Evolutionary conservation across 2,888 invertebrate species (phyloP).

Genomic region (Allacma fusca): DNA sequence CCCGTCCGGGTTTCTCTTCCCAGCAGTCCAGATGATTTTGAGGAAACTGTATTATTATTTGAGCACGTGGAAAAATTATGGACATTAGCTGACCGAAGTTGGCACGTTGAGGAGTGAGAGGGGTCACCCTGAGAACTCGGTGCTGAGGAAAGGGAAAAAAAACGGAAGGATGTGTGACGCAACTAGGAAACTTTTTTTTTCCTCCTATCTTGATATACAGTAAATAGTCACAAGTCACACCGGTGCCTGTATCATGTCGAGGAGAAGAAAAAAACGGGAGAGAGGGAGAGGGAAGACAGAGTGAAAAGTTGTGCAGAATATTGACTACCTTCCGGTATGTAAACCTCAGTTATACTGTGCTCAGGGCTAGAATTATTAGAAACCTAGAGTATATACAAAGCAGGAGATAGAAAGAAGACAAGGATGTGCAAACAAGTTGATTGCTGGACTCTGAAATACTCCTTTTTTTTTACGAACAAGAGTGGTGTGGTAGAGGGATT

Average conservation of each 20-base stretch:
- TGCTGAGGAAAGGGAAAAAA: not conserved
- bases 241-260: not conserved
- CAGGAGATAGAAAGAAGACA: not conserved
- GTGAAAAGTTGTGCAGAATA: not conserved
- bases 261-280: not conserved
- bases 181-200: not conserved
- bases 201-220: not conserved
- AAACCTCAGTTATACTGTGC: not conserved
- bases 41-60: not conserved
- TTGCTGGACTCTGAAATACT: constrained; percentile 19
- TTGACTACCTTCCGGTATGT: not conserved
- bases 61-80: not conserved
- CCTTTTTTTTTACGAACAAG: not conserved
- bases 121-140: constrained; percentile 1
- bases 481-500: not conserved
- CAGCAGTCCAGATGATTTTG: not conserved
- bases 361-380: not conserved
- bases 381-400: not conserved
- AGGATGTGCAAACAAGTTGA: constrained; percentile 35
- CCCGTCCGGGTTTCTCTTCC: not conserved
- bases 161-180: constrained; percentile 9
- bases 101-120: not conserved
- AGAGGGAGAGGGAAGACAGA: not conserved
- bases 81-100: constrained; percentile 3
- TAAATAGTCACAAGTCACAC: not conserved